Conservation (phyloP, 2,797 vertebrate species). For the Girardinus metallicus region DNA sequence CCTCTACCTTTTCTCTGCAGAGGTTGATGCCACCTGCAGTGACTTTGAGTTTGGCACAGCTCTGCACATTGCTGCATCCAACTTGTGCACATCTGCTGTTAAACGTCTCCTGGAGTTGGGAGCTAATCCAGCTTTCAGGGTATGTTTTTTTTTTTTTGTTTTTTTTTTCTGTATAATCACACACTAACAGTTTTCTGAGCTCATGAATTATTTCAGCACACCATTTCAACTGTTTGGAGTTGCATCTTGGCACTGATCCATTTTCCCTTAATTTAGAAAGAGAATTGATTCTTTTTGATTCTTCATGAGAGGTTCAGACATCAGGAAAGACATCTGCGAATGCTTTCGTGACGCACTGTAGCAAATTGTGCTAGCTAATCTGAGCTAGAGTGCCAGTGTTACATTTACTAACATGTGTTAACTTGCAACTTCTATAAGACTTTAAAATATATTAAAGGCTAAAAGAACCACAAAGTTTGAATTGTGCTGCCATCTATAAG, state of each 20-base stretch:
- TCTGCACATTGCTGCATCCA: slow-evolving; percentile 95
- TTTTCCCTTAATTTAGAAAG: background rate
- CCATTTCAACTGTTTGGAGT: background rate
- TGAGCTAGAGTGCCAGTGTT: background rate
- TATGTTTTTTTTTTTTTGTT: slow-evolving; percentile 59
- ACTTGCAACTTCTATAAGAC: background rate
- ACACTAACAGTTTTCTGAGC: slow-evolving; percentile 5
- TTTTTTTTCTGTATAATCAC: background rate
- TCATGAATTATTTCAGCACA: slow-evolving; percentile 2
- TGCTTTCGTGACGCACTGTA: background rate
- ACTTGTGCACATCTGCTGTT: slow-evolving; percentile 91
- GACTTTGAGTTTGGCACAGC: slow-evolving; percentile 98
- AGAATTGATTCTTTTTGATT: slow-evolving; percentile 1
- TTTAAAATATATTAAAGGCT: background rate
- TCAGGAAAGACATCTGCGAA: background rate
- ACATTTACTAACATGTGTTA: background rate
- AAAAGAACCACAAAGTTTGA: background rate
- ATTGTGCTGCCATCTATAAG: background rate
- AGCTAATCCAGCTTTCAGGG: slow-evolving; percentile 96
- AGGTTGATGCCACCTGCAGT: slow-evolving; percentile 96
- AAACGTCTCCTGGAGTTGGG: slow-evolving; percentile 91
- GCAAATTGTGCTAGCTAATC: background rate
- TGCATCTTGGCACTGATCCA: background rate
- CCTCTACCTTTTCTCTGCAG: slow-evolving; percentile 68
- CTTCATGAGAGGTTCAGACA: background rate